Conservation (phyloP, 2,888 invertebrate species). For the Ormyrus thymus region DNA sequence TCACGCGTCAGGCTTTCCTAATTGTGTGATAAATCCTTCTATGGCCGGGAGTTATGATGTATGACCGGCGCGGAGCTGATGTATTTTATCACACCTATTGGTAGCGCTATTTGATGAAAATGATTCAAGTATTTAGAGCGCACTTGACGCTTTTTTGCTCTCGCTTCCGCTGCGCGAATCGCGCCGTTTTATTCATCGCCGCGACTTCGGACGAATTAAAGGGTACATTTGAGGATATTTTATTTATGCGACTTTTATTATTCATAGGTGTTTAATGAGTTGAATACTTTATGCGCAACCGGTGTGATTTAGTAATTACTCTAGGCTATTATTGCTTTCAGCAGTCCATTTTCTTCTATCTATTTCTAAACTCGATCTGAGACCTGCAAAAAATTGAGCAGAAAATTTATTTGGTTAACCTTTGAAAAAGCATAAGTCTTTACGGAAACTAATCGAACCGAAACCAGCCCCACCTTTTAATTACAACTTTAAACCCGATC, state of each 20-base stretch:
- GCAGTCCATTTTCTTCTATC: too few species aligned
- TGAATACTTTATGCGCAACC: not conserved
- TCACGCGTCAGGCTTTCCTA: conserved; percentile 49
- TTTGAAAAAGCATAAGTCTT: too few species aligned
- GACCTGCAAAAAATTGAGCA: too few species aligned
- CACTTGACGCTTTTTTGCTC: not conserved
- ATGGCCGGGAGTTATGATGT: conserved; percentile 45
- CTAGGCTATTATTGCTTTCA: not conserved
- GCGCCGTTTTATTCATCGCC: conserved; percentile 25
- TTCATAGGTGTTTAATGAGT: conserved; percentile 1
- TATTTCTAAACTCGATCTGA: too few species aligned
- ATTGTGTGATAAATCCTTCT: conserved; percentile 62
- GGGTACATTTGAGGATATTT: conserved; percentile 13
- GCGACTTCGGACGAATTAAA: not conserved
- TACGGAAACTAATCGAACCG: too few species aligned
- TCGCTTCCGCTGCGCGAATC: not conserved
- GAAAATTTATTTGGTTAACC: too few species aligned
- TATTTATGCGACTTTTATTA: conserved; percentile 38
- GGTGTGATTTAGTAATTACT: conserved; percentile 22
- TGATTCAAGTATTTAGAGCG: too few species aligned
- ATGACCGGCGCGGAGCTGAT: conserved; percentile 16
- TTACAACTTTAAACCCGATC: too few species aligned
- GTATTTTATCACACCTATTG: conserved; percentile 25
- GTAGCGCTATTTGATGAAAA: too few species aligned
- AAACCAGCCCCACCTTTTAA: too few species aligned